phyloP scores from a whole-genome alignment of 2,888 invertebrate genomes.

The Lithosia quadra region DNA sequence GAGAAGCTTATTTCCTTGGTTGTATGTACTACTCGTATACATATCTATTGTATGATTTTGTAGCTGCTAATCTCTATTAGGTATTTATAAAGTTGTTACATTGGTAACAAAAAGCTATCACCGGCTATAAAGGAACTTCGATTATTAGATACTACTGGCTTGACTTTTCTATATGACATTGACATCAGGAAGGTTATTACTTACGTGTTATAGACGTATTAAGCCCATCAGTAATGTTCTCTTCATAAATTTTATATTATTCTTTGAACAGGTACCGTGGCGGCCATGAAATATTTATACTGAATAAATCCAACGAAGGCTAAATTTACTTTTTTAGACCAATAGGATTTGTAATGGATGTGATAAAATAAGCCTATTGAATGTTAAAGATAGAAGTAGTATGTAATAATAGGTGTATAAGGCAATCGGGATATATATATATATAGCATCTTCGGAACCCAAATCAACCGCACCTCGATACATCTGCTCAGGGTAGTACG shows the following conservation, averaged over 20 bases:
- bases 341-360: not conserved
- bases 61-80: not conserved
- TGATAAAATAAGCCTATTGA: not conserved
- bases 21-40: not conserved
- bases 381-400: not conserved
- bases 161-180: slow-evolving; percentile 7
- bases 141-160: slow-evolving; percentile 7
- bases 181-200: slow-evolving; percentile 15
- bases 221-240: slow-evolving; percentile 18
- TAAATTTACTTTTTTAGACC: not conserved
- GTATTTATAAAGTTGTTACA: slow-evolving; percentile 2
- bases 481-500: too few relatives aligned
- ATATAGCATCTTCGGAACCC: too few relatives aligned
- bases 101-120: not conserved
- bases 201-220: slow-evolving; percentile 21
- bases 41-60: slow-evolving; percentile 4
- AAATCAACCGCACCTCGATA: too few relatives aligned
- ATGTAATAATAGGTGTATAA: too few relatives aligned
- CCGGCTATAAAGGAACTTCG: not conserved
- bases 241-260: slow-evolving; percentile 42
- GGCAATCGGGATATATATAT: too few relatives aligned
- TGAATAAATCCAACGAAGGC: slow-evolving; percentile 3
- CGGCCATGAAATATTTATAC: slow-evolving; percentile 24
- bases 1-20: not conserved
- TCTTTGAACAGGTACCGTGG: not conserved